Conservation (phyloP, 2,113 vertebrate genomes). For the Channa maculata region DNA sequence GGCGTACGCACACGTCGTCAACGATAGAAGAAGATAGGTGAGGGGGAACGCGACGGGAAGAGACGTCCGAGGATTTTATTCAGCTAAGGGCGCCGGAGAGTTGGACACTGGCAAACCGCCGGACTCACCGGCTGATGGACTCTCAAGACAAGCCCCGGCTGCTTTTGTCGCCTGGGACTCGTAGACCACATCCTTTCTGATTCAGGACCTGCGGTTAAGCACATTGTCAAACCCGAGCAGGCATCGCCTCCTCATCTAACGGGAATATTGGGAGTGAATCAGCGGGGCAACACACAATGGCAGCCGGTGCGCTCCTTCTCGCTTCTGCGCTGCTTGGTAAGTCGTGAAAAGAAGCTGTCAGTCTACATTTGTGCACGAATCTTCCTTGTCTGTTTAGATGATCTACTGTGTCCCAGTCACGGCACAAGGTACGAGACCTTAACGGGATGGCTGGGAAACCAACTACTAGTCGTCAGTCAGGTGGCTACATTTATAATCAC, state of each 20-base stretch:
- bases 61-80: constrained; percentile 14
- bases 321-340: constrained; percentile 79
- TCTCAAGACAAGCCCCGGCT: constrained; percentile 18
- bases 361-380: not conserved
- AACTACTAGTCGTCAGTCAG: constrained; percentile 56
- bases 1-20: constrained; percentile 55
- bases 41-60: constrained; percentile 38
- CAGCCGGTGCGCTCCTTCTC: constrained; percentile 76
- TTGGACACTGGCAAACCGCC: constrained; percentile 37
- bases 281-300: constrained; percentile 74
- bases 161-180: constrained; percentile 25
- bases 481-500: constrained; percentile 41
- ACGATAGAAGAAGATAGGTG: constrained; percentile 45
- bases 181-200: not conserved
- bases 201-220: constrained; percentile 36
- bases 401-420: constrained; percentile 1
- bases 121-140: constrained; percentile 55
- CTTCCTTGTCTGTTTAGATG: not conserved
- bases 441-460: constrained; percentile 6
- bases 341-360: constrained; percentile 49
- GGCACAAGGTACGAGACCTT: constrained; percentile 60
- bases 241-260: constrained; percentile 30
- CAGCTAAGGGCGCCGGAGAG: constrained; percentile 36
- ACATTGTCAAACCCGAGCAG: constrained; percentile 27
- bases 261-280: constrained; percentile 62